A percentile compares a stretch with the other conserved stretches of the same genome.
Conservation (phyloP, 2,797 vertebrate genomes). For the Sebastolobus alascanus region DNA sequence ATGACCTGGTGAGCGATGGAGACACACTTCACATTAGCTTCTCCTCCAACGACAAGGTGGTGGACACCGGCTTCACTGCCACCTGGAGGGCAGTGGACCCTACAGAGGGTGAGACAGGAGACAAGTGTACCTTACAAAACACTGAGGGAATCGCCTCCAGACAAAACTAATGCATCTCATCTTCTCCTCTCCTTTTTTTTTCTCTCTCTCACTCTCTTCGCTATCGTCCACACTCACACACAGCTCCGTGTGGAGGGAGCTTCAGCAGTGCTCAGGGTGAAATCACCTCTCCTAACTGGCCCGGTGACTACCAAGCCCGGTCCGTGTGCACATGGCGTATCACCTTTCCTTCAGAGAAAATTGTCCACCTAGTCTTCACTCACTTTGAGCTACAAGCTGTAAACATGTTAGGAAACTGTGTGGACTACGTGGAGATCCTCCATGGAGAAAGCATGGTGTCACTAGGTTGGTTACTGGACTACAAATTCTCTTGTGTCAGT, state of each 20-base stretch:
- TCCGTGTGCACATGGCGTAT: slow-evolving; percentile 85
- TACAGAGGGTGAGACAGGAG: slow-evolving; percentile 59
- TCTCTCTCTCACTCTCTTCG: neutral
- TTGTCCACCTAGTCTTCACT: slow-evolving; percentile 79
- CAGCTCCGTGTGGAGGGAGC: slow-evolving; percentile 80
- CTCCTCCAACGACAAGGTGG: slow-evolving; percentile 82
- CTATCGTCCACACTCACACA: neutral
- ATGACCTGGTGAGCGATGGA: slow-evolving; percentile 80
- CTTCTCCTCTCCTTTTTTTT: neutral
- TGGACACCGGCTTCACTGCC: slow-evolving; percentile 84
- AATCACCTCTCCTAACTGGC: slow-evolving; percentile 83
- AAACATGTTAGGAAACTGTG: slow-evolving; percentile 74
- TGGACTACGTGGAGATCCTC: slow-evolving; percentile 85
- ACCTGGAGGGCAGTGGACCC: slow-evolving; percentile 82
- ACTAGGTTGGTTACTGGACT: slow-evolving; percentile 52
- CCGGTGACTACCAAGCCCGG: slow-evolving; percentile 72
- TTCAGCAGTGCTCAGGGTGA: slow-evolving; percentile 78
- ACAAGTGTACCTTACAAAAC: slow-evolving; percentile 6
- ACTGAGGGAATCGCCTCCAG: neutral
- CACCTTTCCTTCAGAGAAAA: slow-evolving; percentile 59
- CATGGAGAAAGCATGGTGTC: slow-evolving; percentile 66
- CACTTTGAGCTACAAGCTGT: slow-evolving; percentile 82
- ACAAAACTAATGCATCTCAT: neutral
- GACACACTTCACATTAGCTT: slow-evolving; percentile 79
- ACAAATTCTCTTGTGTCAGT: neutral